Percentiles rank a stretch among this genome's conserved stretches.
These are phyloP conservation scores for Mormoops blainvillei DNA, from an alignment of 2,113 vertebrate species.

Conservation along the genomic window DNA sequence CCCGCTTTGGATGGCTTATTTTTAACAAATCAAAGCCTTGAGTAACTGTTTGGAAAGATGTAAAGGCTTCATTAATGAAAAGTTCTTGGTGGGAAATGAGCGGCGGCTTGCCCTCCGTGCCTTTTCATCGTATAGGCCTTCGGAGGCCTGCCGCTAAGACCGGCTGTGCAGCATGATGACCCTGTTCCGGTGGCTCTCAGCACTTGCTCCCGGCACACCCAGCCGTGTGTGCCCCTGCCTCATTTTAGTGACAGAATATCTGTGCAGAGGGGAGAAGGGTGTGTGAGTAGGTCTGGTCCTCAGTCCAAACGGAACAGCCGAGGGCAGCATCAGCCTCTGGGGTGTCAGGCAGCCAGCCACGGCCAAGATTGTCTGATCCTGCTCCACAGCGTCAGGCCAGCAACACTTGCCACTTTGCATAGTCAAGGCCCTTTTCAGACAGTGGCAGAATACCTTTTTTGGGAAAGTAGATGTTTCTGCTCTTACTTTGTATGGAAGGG, in stretches of 20 bases:
- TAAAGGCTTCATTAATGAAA: background rate
- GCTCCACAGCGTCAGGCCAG: background rate
- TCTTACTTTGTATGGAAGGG: background rate
- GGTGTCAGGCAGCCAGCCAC: fast-evolving
- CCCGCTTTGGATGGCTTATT: background rate
- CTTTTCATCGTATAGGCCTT: background rate
- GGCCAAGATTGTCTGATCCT: background rate
- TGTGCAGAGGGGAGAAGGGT: background rate
- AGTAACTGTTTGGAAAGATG: background rate
- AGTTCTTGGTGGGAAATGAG: background rate
- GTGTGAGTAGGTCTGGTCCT: background rate
- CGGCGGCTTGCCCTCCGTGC: background rate
- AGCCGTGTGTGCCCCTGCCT: background rate
- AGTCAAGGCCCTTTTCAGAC: background rate
- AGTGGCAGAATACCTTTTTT: background rate
- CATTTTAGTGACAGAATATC: background rate
- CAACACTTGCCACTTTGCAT: background rate
- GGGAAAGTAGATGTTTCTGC: background rate
- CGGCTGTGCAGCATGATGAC: fast-evolving
- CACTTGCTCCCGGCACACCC: background rate
- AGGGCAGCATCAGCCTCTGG: no score
- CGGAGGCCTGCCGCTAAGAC: background rate
- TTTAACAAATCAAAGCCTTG: constrained; percentile 10
- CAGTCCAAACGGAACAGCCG: background rate
- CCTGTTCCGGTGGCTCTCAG: background rate